phyloP scores from a whole-genome alignment of 2,113 vertebrate genomes.

The Syrmaticus mikado region DNA sequence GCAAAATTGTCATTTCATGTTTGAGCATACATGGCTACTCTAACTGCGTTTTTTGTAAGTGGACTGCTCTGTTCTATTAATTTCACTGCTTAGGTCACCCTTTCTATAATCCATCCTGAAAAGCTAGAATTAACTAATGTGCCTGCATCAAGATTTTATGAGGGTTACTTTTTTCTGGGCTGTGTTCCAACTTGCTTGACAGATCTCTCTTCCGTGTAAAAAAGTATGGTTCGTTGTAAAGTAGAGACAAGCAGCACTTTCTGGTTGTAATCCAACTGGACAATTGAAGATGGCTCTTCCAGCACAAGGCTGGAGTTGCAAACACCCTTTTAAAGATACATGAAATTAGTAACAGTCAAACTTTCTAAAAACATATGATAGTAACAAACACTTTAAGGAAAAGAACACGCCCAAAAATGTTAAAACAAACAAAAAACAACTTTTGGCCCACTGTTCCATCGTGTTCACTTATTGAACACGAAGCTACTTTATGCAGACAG shows the following conservation, averaged over 20 bases:
- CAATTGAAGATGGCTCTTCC: slow-evolving; percentile 89
- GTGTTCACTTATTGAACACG: not conserved
- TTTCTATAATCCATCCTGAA: slow-evolving; percentile 13
- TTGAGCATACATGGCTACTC: not conserved
- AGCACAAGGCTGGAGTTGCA: slow-evolving; percentile 89
- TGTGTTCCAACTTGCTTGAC: slow-evolving; percentile 90
- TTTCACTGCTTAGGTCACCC: slow-evolving; percentile 8
- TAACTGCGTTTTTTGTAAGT: not conserved
- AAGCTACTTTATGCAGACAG: not conserved
- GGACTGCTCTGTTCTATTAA: not conserved
- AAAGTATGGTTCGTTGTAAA: slow-evolving; percentile 88
- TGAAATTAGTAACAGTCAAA: not conserved
- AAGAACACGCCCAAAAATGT: not conserved
- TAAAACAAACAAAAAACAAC: not conserved
- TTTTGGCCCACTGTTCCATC: not conserved
- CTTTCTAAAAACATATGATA: not conserved
- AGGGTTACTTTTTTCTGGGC: slow-evolving; percentile 88
- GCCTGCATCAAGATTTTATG: slow-evolving; percentile 22
- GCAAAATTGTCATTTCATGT: not conserved
- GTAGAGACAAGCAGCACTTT: slow-evolving; percentile 93
- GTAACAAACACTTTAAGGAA: not conserved
- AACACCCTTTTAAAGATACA: slow-evolving; percentile 79
- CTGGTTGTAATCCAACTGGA: slow-evolving; percentile 95
- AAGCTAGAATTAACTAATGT: not conserved
- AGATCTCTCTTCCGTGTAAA: slow-evolving; percentile 88